A percentile compares a stretch with the other conserved stretches of the same genome.
phyloP scores from a whole-genome alignment of 2,113 vertebrate species.

The Papio anubis region DNA sequence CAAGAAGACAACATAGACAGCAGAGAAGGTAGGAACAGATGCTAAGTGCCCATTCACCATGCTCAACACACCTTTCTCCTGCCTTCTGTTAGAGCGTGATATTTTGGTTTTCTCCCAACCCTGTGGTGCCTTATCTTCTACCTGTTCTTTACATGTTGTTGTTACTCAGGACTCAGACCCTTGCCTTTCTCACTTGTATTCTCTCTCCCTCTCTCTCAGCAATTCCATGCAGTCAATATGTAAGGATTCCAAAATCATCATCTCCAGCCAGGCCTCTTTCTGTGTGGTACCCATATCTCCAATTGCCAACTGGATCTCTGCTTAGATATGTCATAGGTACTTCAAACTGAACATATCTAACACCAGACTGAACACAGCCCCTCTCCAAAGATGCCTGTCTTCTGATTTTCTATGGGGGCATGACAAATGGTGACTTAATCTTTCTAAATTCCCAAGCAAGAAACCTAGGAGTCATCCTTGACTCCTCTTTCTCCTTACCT shows the following conservation, averaged over 20 bases:
- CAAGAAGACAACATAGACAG: not conserved
- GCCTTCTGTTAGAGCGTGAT: not conserved
- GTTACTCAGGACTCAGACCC: not conserved
- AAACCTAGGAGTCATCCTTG: not conserved
- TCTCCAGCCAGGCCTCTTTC: not conserved
- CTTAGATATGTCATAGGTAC: not conserved
- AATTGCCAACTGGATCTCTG: not conserved
- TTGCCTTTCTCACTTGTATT: not conserved
- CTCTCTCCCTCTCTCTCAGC: slow-evolving; percentile 5
- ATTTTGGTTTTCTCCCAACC: not conserved
- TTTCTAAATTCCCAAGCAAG: not conserved
- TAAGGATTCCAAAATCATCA: not conserved
- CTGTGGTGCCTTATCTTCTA: not conserved
- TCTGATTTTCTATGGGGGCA: not conserved
- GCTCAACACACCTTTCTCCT: not conserved
- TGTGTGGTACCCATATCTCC: not conserved
- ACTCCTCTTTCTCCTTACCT: not conserved
- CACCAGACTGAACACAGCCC: not conserved
- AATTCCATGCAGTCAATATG: not conserved
- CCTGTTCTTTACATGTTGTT: not conserved
- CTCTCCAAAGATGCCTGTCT: not conserved
- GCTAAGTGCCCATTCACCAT: too few species aligned
- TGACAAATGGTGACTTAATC: not conserved
- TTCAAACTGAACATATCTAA: not conserved
- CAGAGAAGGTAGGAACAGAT: not conserved